Base-by-base conservation (phyloP, 2,888 invertebrate genomes). In the Mythimna lalbum region DNA sequence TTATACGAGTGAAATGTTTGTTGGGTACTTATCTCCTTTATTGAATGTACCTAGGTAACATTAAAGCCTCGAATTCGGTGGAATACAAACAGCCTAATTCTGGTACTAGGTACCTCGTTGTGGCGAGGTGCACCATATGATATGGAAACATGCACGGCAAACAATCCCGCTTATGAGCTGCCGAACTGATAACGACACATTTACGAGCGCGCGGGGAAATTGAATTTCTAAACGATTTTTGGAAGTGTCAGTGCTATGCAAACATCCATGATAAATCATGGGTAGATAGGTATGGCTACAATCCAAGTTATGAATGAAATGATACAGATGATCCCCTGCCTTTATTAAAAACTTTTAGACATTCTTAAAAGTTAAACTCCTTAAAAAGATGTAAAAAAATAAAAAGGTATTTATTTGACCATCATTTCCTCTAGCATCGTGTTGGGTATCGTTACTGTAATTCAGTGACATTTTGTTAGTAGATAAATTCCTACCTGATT, bases 131-230 rank as follows among this genome's bases (percentile, higher is more conserved):
- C 64, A 61, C 61, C 71, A 77, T 79, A 73, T 39, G 49, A 73
- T 79, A 83, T 78, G 78, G 84, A 84, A 88, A 85, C 81, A 78
- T 78, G 81, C 71, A 75, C 80, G 71, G 85, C 85, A 89, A 90
- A 91, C 91, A 89, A 86, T 88, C 83, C 77, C 74, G 85, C 83
- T 86, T 85, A 90, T 87, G 86, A 88, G 86, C 88, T 88, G 87
- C 89, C 88, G 86, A 89, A 88, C 86, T 88, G 88, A 90, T 90
- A 91, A 88, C 83, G 83, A 80, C 80, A 85, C 84, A 83, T 86
- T 89, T 90, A 86, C 85, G 78, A 85, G 86, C 80, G 85, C 81
- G 76, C 72, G 77, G 74, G 87, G 87, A 91, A 92, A 92, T 92
- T 91, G 89, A 88, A 87, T 90, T 89, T 86, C 84, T 83, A 83